Evolutionary conservation across 2,113 vertebrate species (phyloP).

Genomic region (Corythornis madagascariensis): DNA sequence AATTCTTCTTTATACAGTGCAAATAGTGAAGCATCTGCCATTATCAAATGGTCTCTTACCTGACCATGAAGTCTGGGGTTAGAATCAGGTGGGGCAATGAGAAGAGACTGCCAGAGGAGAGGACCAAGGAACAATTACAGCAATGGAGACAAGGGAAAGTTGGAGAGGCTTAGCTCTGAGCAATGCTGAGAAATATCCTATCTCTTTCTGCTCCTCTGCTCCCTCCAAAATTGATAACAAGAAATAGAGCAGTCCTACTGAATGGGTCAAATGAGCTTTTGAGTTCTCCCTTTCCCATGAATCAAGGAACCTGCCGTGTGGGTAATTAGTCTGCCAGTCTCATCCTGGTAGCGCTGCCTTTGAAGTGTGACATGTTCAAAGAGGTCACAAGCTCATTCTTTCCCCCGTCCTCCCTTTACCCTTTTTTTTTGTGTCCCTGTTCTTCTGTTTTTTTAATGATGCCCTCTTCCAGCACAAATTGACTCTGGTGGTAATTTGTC

Average conservation of each 20-base stretch:
- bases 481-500: conserved; percentile 61
- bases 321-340: conserved; percentile 27
- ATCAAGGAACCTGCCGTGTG: neutral
- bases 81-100: neutral
- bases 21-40: neutral
- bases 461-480: conserved; percentile 54
- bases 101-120: neutral
- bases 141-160: fast-evolving
- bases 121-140: neutral
- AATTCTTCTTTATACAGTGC: neutral
- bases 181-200: fast-evolving
- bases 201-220: neutral
- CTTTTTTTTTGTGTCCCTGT: neutral
- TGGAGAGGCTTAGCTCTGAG: neutral
- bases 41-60: neutral
- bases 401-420: neutral
- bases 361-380: conserved; percentile 10
- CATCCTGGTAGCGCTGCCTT: neutral
- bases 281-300: neutral
- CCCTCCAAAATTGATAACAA: neutral
- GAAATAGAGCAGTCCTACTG: neutral
- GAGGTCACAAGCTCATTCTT: conserved; percentile 26
- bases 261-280: neutral
- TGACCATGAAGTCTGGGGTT: neutral
- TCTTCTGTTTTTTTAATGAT: conserved; percentile 45